Conservation (phyloP, 2,113 vertebrate species). For the Apistogramma diplotaenia region DNA sequence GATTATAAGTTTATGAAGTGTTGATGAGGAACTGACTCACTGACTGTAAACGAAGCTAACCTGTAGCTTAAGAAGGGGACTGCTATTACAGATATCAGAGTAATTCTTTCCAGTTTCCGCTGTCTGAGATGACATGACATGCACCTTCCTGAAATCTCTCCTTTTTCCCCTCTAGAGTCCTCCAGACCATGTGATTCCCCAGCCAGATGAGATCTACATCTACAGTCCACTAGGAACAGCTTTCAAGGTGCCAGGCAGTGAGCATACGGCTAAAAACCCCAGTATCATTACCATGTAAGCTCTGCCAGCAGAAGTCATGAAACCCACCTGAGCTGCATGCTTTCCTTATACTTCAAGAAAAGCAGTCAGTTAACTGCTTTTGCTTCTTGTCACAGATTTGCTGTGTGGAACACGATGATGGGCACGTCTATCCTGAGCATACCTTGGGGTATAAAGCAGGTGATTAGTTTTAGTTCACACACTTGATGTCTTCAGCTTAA, state of each 20-base stretch:
- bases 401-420: conserved; percentile 99
- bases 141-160: neutral
- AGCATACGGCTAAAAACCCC: conserved; percentile 84
- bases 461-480: conserved; percentile 53
- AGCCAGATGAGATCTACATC: conserved; percentile 86
- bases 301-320: neutral
- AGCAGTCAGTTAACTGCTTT: neutral
- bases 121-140: neutral
- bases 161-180: conserved; percentile 79
- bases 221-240: conserved; percentile 95
- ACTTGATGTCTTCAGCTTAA: neutral
- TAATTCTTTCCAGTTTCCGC: neutral
- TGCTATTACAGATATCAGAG: neutral
- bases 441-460: conserved; percentile 98
- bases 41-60: neutral
- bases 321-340: neutral
- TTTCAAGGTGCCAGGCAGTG: conserved; percentile 84
- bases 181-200: conserved; percentile 92
- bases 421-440: conserved; percentile 98
- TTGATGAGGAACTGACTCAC: neutral
- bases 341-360: neutral
- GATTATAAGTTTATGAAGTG: too few relatives aligned
- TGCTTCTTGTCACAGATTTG: conserved; percentile 82
- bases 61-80: neutral
- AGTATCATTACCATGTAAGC: conserved; percentile 95